These are phyloP conservation scores for Betta splendens DNA, from an alignment of 2,797 vertebrate species.

Conservation along the genomic window DNA sequence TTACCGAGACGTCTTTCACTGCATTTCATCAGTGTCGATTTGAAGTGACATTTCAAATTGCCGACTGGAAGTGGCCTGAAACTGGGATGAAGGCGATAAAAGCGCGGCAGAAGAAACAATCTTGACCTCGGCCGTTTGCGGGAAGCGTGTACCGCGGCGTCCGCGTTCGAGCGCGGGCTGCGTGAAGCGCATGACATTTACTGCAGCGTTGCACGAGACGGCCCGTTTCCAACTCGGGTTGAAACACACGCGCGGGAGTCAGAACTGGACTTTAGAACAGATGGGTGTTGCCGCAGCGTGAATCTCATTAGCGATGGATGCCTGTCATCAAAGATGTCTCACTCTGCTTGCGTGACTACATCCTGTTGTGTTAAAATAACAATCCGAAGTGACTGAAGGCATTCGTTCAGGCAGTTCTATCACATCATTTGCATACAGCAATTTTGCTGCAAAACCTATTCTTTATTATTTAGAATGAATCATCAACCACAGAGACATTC, in stretches of 20 bases:
- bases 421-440: neutral
- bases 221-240: constrained; percentile 6
- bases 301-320: neutral
- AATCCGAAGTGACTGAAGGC: too few relatives aligned
- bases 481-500: too few relatives aligned
- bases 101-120: constrained; percentile 23
- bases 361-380: neutral
- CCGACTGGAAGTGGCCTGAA: constrained; percentile 17
- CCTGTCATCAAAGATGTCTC: constrained; percentile 3
- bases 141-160: constrained; percentile 7
- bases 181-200: constrained; percentile 37
- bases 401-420: neutral
- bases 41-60: constrained; percentile 54
- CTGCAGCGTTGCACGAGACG: neutral
- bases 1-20: constrained; percentile 33
- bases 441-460: too few relatives aligned
- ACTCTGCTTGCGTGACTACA: neutral
- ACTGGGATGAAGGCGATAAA: constrained; percentile 14
- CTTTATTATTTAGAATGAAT: too few relatives aligned
- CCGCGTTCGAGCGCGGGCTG: constrained; percentile 4
- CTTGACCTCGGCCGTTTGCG: constrained; percentile 9
- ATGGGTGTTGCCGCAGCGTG: constrained; percentile 1
- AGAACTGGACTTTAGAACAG: neutral
- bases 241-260: constrained; percentile 9
- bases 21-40: constrained; percentile 67